Evolutionary conservation across 1,140 invertebrate genomes (phyloP).

Genomic region (Caenorhabditis tropicalis): DNA sequence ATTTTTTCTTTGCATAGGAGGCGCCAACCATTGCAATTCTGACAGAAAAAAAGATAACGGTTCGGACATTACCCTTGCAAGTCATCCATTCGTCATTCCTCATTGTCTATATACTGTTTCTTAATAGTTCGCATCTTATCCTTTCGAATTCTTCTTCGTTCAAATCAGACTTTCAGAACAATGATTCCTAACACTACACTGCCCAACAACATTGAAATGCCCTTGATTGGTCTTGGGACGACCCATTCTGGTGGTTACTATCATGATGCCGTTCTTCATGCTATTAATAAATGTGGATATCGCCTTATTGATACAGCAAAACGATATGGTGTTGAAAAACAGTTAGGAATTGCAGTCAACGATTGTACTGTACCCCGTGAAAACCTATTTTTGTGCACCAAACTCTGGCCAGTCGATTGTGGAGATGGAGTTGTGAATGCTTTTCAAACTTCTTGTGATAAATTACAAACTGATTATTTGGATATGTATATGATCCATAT

Average conservation of each 20-base stretch:
- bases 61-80: slow-evolving; percentile 39
- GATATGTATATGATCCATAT: slow-evolving; percentile 72
- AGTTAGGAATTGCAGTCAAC: slow-evolving; percentile 55
- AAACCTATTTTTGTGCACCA: slow-evolving; percentile 72
- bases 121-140: neutral
- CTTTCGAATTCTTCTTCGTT: neutral
- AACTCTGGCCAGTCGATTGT: slow-evolving; percentile 73
- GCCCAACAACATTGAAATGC: slow-evolving; percentile 54
- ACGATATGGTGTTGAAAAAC: slow-evolving; percentile 70
- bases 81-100: slow-evolving; percentile 11
- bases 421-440: slow-evolving; percentile 67
- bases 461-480: slow-evolving; percentile 72
- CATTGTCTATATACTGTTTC: neutral
- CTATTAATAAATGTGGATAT: slow-evolving; percentile 72
- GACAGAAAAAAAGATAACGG: slow-evolving; percentile 31
- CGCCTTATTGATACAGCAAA: slow-evolving; percentile 73
- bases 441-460: slow-evolving; percentile 69
- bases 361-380: slow-evolving; percentile 67
- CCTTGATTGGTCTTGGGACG: slow-evolving; percentile 66
- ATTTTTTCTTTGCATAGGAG: slow-evolving; percentile 22
- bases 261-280: slow-evolving; percentile 73
- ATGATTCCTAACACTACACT: slow-evolving; percentile 27
- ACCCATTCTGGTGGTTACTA: slow-evolving; percentile 74
- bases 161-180: neutral
- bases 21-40: neutral